Percentiles rank a stretch among this genome's conserved stretches.
phyloP scores from a whole-genome alignment of 2,888 invertebrate genomes.

The Callyntrura sp. region DNA sequence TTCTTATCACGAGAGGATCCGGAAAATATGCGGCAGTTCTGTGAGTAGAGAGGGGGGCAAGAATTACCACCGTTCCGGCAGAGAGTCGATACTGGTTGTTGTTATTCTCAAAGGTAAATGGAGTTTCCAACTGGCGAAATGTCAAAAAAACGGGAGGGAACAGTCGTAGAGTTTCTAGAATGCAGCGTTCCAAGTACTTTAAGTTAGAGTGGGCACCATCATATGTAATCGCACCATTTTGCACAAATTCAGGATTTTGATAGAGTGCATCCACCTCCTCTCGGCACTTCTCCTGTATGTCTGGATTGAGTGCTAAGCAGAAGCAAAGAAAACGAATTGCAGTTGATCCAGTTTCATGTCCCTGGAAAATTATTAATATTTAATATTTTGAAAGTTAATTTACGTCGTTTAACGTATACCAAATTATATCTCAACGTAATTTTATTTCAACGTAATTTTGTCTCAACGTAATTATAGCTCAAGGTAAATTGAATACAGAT shows the following conservation, averaged over 20 bases:
- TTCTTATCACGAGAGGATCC: constrained; percentile 46
- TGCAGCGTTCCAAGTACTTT: constrained; percentile 48
- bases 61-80: constrained; percentile 39
- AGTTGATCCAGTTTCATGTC: constrained; percentile 31
- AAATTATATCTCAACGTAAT: too few relatives aligned
- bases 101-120: constrained; percentile 14
- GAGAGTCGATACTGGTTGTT: constrained; percentile 22
- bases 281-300: constrained; percentile 5
- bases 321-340: constrained; percentile 14
- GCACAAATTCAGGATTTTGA: constrained; percentile 44
- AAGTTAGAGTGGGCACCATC: not conserved
- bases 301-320: not conserved
- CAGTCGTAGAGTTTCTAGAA: constrained; percentile 38
- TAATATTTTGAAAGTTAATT: too few relatives aligned
- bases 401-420: too few relatives aligned
- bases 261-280: constrained; percentile 29
- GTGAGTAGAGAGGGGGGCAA: constrained; percentile 45
- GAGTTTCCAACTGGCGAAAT: not conserved
- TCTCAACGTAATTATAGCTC: too few relatives aligned
- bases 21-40: constrained; percentile 54
- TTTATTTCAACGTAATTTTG: too few relatives aligned
- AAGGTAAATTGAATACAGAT: too few relatives aligned
- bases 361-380: too few relatives aligned
- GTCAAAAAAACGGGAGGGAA: constrained; percentile 49
- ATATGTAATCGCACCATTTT: not conserved